Conservation (phyloP, 2,888 invertebrate genomes). For the Bimastos eiseni region DNA sequence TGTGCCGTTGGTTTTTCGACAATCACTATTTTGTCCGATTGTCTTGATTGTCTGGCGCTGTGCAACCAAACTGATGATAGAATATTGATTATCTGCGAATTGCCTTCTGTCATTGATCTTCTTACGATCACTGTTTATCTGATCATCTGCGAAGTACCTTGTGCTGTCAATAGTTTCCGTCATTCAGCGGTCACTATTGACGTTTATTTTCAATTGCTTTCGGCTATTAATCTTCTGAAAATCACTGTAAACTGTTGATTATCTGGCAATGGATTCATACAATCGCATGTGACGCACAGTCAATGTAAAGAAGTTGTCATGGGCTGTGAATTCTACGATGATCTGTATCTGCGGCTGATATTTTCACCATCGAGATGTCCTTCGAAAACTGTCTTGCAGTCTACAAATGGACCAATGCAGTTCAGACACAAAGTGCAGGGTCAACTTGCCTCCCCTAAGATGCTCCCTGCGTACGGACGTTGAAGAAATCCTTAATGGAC, state of each 20-base stretch:
- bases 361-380: neutral
- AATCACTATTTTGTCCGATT: no score
- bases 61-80: no score
- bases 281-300: neutral
- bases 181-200: neutral
- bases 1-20: neutral
- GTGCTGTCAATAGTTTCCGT: neutral
- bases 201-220: neutral
- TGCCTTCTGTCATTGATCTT: neutral
- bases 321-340: neutral
- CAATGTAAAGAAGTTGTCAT: neutral
- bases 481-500: neutral
- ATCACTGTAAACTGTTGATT: neutral
- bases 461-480: neutral
- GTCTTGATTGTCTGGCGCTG: no score
- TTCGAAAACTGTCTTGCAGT: neutral
- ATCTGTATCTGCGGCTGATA: neutral
- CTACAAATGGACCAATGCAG: neutral
- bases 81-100: neutral
- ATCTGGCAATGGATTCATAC: neutral
- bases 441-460: neutral
- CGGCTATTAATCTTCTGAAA: neutral
- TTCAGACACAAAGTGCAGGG: neutral
- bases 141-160: neutral
- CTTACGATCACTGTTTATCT: neutral